Evolutionary conservation across 2,888 invertebrate species (phyloP).

Genomic region (Stramonita haemastoma): DNA sequence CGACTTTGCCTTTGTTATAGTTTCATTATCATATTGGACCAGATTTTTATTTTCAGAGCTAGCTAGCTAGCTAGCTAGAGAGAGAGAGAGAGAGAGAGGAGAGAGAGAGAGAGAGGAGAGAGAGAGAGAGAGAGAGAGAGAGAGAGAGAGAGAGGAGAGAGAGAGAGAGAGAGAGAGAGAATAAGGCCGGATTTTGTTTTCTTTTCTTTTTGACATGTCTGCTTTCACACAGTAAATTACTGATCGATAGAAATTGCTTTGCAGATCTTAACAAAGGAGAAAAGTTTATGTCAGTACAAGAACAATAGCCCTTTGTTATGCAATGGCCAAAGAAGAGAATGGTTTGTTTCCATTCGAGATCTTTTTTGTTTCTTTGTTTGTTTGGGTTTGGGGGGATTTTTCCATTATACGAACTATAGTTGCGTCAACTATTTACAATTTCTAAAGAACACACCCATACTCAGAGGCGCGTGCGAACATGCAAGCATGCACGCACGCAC

Average conservation of each 20-base stretch:
- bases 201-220: too few species aligned
- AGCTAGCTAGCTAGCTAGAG: too few species aligned
- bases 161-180: not conserved
- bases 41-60: too few species aligned
- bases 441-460: not conserved
- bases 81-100: not conserved
- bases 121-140: not conserved
- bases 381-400: not conserved
- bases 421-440: not conserved
- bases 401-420: not conserved
- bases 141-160: conserved; percentile 12
- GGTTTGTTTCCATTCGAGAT: not conserved
- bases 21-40: too few species aligned
- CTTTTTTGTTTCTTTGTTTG: not conserved
- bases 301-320: too few species aligned
- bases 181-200: not conserved
- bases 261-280: not conserved
- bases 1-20: too few species aligned
- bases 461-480: too few species aligned
- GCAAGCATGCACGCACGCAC: not conserved
- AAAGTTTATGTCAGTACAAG: not conserved
- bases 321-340: not conserved
- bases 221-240: not conserved
- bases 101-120: not conserved
- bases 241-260: not conserved